phyloP scores from a whole-genome alignment of 2,888 invertebrate genomes.

The Drosophila prostipennis region DNA sequence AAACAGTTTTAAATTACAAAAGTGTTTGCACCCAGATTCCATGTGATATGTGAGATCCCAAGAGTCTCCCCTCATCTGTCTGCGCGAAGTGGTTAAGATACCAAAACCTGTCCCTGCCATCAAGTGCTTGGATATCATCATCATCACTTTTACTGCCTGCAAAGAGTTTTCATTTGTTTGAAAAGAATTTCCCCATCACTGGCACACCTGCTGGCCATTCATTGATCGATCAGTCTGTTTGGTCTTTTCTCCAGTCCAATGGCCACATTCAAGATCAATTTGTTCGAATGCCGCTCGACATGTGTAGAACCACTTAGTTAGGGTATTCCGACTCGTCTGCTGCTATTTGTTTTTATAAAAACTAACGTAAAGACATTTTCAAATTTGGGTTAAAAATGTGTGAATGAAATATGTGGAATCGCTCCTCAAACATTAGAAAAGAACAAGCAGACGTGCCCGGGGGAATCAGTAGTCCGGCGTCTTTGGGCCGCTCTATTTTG shows the following conservation, averaged over 20 bases:
- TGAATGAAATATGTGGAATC: constrained; percentile 62
- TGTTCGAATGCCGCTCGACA: constrained; percentile 34
- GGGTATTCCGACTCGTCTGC: neutral
- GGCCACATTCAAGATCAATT: constrained; percentile 48
- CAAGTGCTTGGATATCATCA: constrained; percentile 13
- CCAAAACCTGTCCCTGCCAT: constrained; percentile 6
- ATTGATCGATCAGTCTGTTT: constrained; percentile 1
- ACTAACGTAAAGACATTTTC: constrained; percentile 53
- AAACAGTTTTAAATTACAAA: constrained; percentile 48
- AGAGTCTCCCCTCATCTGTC: constrained; percentile 1
- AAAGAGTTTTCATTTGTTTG: constrained; percentile 6
- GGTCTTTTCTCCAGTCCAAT: neutral
- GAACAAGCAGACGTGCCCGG: constrained; percentile 20
- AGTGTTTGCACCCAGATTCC: constrained; percentile 29
- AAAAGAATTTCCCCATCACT: constrained; percentile 30
- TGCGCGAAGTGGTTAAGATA: neutral
- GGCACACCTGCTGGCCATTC: constrained; percentile 41
- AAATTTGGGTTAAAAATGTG: constrained; percentile 65
- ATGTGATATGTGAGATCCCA: constrained; percentile 30
- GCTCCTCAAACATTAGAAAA: constrained; percentile 12
- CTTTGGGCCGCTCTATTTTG: constrained; percentile 16
- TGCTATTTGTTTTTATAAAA: constrained; percentile 40
- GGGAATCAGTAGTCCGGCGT: constrained; percentile 17
- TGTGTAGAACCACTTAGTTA: constrained; percentile 37
- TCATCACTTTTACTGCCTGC: constrained; percentile 24